Evolutionary conservation across 2,113 vertebrate genomes (phyloP), one percentile per base, ranked within the genome.

Genomic region (Caloenas nicobarica): DNA sequence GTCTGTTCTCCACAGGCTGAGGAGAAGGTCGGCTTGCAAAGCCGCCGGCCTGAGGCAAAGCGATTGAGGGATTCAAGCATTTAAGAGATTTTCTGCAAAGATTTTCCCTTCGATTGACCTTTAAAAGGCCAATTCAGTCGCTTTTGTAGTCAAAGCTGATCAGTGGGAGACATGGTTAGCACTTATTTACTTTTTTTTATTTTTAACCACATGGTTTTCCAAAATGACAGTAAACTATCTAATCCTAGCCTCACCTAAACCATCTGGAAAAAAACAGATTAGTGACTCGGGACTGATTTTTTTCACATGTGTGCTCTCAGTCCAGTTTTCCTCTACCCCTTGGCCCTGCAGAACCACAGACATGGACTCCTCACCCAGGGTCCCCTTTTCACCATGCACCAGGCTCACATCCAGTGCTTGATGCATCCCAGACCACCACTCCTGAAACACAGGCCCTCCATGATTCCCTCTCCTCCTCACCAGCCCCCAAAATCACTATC

Each of bases 1-100:
- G 9, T 42, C 91, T 86, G 88, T 46, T 80, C 29, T 36, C 3
- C 0, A 33, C 57, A 46, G 44, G 38, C 31, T 33, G 13, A 72
- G 38, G 46, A 51, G 38, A 65, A 91, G 34, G 33, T 44, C 4
- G 1, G 16, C 48, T 78, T 56, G 88, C 34, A 36, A 62, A 73
- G 50, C 46, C 17, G 1, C 51, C 2, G 2, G 14, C 69, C 40
- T 0, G 1, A 64, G 77, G 90, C 64, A 79, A 78, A 85, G 57
- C 10, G 0, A 86, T 60, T 64, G 60, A 76, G 24, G 82, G 88
- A 95, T 89, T 86, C 57, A 23, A 81, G 61, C 21, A 1, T 89
- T 95, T 89, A 86, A 95, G 85, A 88, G 85, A 95, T 92, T 96
- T 95, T 82, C 58, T 82, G 62, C 62, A 36, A 78, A 94, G 89